Evolutionary conservation across 2,797 vertebrate genomes (phyloP).

Genomic region (Typhlichthys eigenmanni): DNA sequence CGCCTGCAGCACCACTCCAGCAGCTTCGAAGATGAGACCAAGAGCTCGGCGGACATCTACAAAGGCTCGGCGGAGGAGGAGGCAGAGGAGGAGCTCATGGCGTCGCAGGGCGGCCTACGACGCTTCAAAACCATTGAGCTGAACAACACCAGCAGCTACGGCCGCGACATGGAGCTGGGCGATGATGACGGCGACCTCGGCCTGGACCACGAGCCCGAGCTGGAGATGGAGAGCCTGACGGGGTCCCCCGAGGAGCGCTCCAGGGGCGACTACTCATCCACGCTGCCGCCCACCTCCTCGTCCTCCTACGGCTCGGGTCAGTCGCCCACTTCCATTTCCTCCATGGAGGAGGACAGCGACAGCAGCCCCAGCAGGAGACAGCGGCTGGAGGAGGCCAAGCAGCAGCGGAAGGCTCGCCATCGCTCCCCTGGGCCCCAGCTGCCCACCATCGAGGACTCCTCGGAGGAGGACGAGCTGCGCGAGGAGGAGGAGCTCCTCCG

Average conservation of each 20-base stretch:
- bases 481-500: slow-evolving; percentile 97
- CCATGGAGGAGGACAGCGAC: slow-evolving; percentile 97
- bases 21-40: slow-evolving; percentile 88
- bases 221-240: slow-evolving; percentile 98
- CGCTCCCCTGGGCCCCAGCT: slow-evolving; percentile 94
- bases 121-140: slow-evolving; percentile 98
- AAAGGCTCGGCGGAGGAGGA: slow-evolving; percentile 78
- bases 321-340: slow-evolving; percentile 96
- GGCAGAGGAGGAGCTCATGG: slow-evolving; percentile 82
- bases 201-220: slow-evolving; percentile 92
- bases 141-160: slow-evolving; percentile 91
- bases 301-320: slow-evolving; percentile 94
- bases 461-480: slow-evolving; percentile 95
- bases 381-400: slow-evolving; percentile 94
- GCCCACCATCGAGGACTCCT: slow-evolving; percentile 98
- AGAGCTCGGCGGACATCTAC: slow-evolving; percentile 79
- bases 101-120: slow-evolving; percentile 90
- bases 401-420: slow-evolving; percentile 97
- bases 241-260: slow-evolving; percentile 97
- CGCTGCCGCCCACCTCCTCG: slow-evolving; percentile 89
- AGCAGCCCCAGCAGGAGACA: slow-evolving; percentile 97
- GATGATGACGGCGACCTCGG: slow-evolving; percentile 83
- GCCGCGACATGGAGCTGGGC: slow-evolving; percentile 86
- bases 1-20: slow-evolving; percentile 85
- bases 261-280: slow-evolving; percentile 94